phyloP scores from a whole-genome alignment of 2,113 vertebrate species.

The Oxyruncus cristatus region DNA sequence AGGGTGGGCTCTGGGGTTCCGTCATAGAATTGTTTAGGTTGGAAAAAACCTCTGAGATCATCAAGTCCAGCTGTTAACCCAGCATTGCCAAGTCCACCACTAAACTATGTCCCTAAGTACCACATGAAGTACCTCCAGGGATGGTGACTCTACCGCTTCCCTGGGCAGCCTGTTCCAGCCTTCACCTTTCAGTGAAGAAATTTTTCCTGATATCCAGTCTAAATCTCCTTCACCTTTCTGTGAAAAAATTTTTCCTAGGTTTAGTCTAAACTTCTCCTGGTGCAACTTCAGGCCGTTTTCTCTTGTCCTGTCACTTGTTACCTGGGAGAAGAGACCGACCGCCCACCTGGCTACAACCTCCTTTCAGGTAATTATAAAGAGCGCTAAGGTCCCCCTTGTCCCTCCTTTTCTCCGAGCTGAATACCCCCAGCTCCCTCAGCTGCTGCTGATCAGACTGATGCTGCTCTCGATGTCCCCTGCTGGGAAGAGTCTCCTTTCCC shows the following conservation, averaged over 20 bases:
- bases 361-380: neutral
- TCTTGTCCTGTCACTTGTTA: neutral
- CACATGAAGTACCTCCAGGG: neutral
- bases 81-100: neutral
- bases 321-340: neutral
- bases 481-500: neutral
- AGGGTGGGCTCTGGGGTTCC: neutral
- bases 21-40: neutral
- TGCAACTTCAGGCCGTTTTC: neutral
- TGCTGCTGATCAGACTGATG: neutral
- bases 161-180: neutral
- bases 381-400: neutral
- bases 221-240: neutral
- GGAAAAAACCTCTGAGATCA: neutral
- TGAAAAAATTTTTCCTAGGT: neutral
- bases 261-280: neutral
- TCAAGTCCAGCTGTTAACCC: neutral
- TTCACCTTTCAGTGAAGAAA: neutral
- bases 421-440: neutral
- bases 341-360: neutral
- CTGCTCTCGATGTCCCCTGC: neutral
- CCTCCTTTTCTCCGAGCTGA: neutral
- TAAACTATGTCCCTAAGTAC: neutral
- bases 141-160: neutral
- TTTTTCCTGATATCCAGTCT: neutral